Conservation (phyloP, 1,140 invertebrate species). For the Ceratina australensis region DNA sequence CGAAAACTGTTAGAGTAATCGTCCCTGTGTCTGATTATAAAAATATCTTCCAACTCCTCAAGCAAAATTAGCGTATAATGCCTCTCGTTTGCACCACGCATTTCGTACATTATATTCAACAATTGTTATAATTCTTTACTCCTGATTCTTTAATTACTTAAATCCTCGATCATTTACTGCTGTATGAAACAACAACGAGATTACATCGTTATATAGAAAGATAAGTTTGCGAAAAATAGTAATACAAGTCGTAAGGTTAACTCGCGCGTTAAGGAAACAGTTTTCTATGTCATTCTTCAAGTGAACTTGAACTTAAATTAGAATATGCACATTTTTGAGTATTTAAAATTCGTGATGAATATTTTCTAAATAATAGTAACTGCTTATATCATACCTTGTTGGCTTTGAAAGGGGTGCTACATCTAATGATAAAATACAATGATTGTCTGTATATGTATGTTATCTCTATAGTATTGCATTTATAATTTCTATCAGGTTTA, state of each 20-base stretch:
- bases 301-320: no score
- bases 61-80: neutral
- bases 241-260: slow-evolving; percentile 14
- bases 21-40: neutral
- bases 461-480: no score
- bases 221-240: neutral
- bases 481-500: no score
- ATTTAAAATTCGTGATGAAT: neutral
- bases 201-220: neutral
- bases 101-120: neutral
- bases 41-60: slow-evolving; percentile 32
- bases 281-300: no score
- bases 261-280: neutral
- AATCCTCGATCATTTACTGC: neutral
- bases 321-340: neutral
- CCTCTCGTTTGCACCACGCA: neutral
- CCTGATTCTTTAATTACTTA: neutral
- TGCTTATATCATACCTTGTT: no score
- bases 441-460: no score
- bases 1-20: neutral
- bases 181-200: neutral
- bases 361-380: no score
- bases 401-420: no score
- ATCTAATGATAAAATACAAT: no score
- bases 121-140: neutral